A percentile compares a stretch with the other conserved stretches of the same genome.
Conservation (phyloP, 2,888 invertebrate species). For the Ernsta delagoae region DNA sequence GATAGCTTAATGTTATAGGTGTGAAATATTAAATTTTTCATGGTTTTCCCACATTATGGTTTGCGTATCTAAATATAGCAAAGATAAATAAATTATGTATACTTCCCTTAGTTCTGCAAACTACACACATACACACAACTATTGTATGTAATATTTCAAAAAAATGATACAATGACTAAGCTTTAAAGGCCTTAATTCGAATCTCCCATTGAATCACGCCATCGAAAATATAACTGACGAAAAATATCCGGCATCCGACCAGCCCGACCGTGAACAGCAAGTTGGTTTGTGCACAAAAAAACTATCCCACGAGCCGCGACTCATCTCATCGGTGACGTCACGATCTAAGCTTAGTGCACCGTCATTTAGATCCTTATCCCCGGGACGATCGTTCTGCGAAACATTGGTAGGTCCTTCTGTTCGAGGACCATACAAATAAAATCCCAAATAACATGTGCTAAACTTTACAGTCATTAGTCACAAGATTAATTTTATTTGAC, state of each 20-base stretch:
- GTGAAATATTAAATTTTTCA: too few species aligned
- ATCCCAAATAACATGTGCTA: not conserved
- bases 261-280: conserved; percentile 32
- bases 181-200: conserved; percentile 21
- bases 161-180: conserved; percentile 27
- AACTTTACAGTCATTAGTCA: conserved; percentile 1
- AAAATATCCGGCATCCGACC: conserved; percentile 30
- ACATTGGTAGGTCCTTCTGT: not conserved
- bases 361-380: conserved; percentile 35
- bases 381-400: conserved; percentile 16
- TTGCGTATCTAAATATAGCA: too few species aligned
- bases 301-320: conserved; percentile 16
- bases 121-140: too few species aligned
- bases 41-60: too few species aligned
- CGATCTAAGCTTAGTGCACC: conserved; percentile 19
- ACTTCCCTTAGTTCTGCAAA: too few species aligned
- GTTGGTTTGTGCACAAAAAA: conserved; percentile 31
- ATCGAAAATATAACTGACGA: conserved; percentile 35
- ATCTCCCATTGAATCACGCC: conserved; percentile 27
- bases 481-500: too few species aligned
- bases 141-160: too few species aligned
- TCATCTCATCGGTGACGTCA: conserved; percentile 37
- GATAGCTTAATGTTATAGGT: too few species aligned
- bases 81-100: too few species aligned
- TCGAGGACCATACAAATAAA: not conserved